phyloP scores from a whole-genome alignment of 2,113 vertebrate genomes.

The Varanus salvator region DNA sequence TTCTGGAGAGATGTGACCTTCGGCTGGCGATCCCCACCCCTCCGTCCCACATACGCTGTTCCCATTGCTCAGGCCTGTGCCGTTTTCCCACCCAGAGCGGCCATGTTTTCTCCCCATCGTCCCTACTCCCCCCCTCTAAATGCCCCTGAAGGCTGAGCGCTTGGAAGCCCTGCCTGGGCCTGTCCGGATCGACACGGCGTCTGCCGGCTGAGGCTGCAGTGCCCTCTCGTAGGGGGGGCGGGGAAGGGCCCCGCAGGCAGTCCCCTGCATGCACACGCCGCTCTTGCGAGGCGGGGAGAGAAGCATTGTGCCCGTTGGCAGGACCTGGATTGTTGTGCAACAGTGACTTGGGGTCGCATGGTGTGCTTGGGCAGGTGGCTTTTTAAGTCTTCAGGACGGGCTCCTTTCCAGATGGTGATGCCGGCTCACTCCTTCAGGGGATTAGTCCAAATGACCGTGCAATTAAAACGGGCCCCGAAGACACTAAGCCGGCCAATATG shows the following conservation, averaged over 20 bases:
- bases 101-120: not conserved
- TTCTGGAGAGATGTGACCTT: not conserved
- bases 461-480: constrained; percentile 64
- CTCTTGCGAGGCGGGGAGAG: not conserved
- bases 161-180: not conserved
- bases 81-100: no score
- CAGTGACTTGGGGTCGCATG: not conserved
- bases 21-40: not conserved
- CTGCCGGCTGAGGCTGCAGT: no score
- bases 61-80: no score
- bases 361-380: not conserved
- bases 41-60: no score
- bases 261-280: not conserved
- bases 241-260: not conserved
- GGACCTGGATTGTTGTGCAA: not conserved
- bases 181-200: not conserved
- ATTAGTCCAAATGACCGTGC: constrained; percentile 58
- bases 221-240: no score
- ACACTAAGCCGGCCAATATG: constrained; percentile 63
- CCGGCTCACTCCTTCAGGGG: constrained; percentile 49
- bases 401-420: constrained; percentile 65
- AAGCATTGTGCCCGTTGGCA: not conserved
- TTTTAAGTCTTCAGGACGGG: not conserved
- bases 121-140: not conserved
- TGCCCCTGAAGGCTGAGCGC: not conserved